phyloP scores from a whole-genome alignment of 2,797 vertebrate genomes.

The Rhynchonycteris naso region DNA sequence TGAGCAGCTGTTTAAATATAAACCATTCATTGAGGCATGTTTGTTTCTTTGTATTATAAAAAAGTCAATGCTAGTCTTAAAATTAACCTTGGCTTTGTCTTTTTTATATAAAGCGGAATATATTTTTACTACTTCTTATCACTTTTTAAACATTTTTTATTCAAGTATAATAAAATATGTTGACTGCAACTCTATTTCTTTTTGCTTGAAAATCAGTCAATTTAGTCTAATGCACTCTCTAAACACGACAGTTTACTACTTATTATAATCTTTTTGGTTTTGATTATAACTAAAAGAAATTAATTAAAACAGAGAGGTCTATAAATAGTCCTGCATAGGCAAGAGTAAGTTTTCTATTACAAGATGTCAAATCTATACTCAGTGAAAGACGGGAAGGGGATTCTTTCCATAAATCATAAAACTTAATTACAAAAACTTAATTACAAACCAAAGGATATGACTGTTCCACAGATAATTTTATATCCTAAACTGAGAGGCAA shows the following conservation, averaged over 20 bases:
- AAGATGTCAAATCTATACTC: no score
- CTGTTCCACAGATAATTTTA: neutral
- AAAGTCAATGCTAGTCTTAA: neutral
- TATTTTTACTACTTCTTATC: conserved; percentile 31
- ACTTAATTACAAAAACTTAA: conserved; percentile 44
- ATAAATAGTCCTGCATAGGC: neutral
- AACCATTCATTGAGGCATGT: neutral
- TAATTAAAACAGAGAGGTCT: conserved; percentile 6
- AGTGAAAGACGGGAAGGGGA: neutral
- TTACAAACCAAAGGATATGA: neutral
- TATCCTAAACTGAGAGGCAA: neutral
- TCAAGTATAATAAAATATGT: conserved; percentile 35
- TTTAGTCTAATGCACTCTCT: neutral
- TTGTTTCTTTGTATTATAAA: conserved; percentile 35
- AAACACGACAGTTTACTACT: neutral
- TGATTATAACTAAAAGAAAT: conserved; percentile 20
- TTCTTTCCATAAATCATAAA: neutral
- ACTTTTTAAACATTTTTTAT: conserved; percentile 9
- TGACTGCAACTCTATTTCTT: no score
- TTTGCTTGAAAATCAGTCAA: conserved; percentile 11
- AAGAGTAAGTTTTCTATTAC: neutral
- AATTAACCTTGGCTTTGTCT: neutral
- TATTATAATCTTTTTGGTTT: neutral
- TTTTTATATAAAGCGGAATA: neutral
- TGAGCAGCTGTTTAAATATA: conserved; percentile 32